Evolutionary conservation across 2,888 invertebrate species (phyloP).

Genomic region (Pseudococcus longispinus): DNA sequence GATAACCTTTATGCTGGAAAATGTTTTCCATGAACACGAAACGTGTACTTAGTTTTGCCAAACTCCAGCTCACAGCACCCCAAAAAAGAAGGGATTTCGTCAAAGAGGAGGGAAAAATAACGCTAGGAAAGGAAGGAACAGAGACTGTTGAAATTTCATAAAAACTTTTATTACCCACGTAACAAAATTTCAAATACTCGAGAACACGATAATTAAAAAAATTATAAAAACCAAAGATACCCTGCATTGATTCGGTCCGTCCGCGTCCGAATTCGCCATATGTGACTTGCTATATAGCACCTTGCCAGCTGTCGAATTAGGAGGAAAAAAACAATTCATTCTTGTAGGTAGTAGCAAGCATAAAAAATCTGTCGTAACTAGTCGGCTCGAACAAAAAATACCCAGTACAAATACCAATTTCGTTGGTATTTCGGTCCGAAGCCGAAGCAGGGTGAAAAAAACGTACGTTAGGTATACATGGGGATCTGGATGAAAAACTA

Average conservation of each 20-base stretch:
- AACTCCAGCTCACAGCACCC: background rate
- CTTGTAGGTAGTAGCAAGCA: background rate
- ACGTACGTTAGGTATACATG: background rate
- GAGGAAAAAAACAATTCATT: background rate
- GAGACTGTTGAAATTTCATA: background rate
- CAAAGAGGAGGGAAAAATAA: background rate
- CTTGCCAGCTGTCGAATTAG: slow-evolving; percentile 21
- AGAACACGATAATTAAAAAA: background rate
- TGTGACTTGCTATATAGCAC: background rate
- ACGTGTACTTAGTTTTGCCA: background rate
- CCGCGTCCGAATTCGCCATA: background rate
- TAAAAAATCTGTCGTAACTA: background rate
- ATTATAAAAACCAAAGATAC: background rate
- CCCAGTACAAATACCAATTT: background rate
- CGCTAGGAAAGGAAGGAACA: background rate
- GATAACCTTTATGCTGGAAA: background rate
- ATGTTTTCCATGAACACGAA: background rate
- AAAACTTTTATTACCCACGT: background rate
- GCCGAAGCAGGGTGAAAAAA: background rate
- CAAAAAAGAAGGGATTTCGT: no score
- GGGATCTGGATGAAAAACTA: background rate
- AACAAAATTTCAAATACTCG: background rate
- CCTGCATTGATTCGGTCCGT: background rate
- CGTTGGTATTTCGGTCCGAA: background rate
- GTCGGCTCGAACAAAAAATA: background rate